Base-by-base conservation (phyloP, 1,140 invertebrate species). In the Diploscapter pachys region DNA sequence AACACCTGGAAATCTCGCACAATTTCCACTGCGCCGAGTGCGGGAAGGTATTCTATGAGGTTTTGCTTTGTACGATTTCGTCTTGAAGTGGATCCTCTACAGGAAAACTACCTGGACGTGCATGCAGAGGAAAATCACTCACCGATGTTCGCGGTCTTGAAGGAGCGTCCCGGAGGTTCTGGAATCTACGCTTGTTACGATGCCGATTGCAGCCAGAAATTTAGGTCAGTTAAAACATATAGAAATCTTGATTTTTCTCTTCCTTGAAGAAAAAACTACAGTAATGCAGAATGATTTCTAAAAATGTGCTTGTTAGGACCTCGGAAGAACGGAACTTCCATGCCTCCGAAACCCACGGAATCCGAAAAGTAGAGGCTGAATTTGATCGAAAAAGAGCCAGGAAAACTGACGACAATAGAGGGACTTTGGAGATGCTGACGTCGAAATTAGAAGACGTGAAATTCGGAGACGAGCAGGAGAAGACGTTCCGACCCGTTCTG, bases 401-500 rank as follows among this genome's bases (percentile, higher is more conserved):
- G 8, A 68, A 68, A 68, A 2, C 57, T 2, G 66, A 52, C 51
- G 56, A 68, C 2, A 8, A 55, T n/a, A 11, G 9, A 52, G 66
- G 56, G 6, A 55, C 2, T 52, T 53, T 68, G 66, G 57, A 59
- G 57, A 9, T 13, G 57, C 57, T 59, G 63, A 64, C 5, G 51
- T 50, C 13, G 13, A 13, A 64, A 31, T 64, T 8, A 13, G 31
- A 59, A 11, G 31, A 31, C 57, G 57, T 59, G 9, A 59, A 11
- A 11, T 68, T 68, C 51, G 66, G 66, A 6, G 66, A 68, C 66
- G 66, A 68, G 6, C 66, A 68, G 51, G 6, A 64, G 51, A 5
- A 50, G 6, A 50, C 51, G 13, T 64, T 64, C 13, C 13, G 51
- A 6, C 6, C 8, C 13, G 6, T 5, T 64, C 51, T 64, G 13